phyloP scores from a whole-genome alignment of 1,140 invertebrate genomes.

The Halesus radiatus region DNA sequence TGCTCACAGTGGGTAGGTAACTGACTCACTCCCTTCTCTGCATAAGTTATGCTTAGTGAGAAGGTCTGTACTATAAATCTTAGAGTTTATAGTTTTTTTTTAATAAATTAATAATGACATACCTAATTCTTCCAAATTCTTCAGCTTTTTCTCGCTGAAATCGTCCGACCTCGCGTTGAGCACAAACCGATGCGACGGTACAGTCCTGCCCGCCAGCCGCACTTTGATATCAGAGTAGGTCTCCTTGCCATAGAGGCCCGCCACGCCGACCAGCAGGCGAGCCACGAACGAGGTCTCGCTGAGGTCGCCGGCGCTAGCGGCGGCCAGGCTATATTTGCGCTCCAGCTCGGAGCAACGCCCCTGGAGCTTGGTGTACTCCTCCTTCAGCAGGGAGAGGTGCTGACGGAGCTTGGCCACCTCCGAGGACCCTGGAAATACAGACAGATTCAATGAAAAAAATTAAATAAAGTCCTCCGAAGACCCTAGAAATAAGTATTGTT shows the following conservation, averaged over 20 bases:
- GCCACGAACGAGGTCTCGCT: constrained; percentile 84
- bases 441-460: too few relatives aligned
- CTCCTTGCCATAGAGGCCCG: constrained; percentile 83
- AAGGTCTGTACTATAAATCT: too few relatives aligned
- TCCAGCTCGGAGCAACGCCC: constrained; percentile 86
- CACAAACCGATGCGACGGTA: constrained; percentile 92
- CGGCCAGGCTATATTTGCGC: constrained; percentile 83
- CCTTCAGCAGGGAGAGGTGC: constrained; percentile 86
- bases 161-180: constrained; percentile 88
- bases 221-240: constrained; percentile 85
- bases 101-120: too few relatives aligned
- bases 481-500: too few relatives aligned
- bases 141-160: constrained; percentile 82
- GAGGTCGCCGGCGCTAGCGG: constrained; percentile 70
- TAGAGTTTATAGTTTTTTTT: too few relatives aligned
- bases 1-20: too few relatives aligned
- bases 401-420: constrained; percentile 87
- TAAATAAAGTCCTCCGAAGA: too few relatives aligned
- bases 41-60: too few relatives aligned
- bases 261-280: constrained; percentile 83
- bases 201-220: constrained; percentile 77
- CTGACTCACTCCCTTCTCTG: too few relatives aligned
- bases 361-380: constrained; percentile 93
- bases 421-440: constrained; percentile 49
- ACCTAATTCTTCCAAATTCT: constrained; percentile 77